These are phyloP conservation scores for Protonibea diacanthus DNA, from an alignment of 2,797 vertebrate genomes.

Conservation along the genomic window DNA sequence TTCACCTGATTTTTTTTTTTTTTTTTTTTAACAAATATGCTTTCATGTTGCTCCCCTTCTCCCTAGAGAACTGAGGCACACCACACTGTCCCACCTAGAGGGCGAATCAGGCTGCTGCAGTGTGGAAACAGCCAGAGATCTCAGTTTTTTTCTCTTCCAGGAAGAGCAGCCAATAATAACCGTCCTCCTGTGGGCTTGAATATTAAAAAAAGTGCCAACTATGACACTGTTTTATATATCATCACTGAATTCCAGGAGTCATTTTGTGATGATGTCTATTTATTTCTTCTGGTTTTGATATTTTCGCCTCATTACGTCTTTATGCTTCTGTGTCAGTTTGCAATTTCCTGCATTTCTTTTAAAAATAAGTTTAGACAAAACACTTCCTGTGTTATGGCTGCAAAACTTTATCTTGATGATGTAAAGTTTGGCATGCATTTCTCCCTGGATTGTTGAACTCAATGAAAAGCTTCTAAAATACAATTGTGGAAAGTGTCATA, in stretches of 20 bases:
- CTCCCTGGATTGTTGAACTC: neutral
- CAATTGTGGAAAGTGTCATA: too few species aligned
- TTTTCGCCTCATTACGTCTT: neutral
- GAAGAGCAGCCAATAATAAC: conserved; percentile 39
- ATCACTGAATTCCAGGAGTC: conserved; percentile 24
- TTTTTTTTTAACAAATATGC: neutral
- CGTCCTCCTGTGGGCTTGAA: conserved; percentile 7
- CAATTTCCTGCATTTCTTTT: neutral
- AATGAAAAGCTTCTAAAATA: too few species aligned
- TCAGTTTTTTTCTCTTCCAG: conserved; percentile 21
- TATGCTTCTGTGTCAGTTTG: neutral
- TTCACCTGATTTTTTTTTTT: neutral
- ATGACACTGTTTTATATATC: conserved; percentile 32
- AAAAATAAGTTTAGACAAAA: conserved; percentile 1
- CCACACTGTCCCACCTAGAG: conserved; percentile 24
- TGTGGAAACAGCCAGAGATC: conserved; percentile 20
- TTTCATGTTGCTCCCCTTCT: neutral
- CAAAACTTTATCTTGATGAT: neutral
- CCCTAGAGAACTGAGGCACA: neutral
- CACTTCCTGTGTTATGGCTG: conserved; percentile 12
- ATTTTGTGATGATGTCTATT: conserved; percentile 34
- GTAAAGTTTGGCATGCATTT: neutral
- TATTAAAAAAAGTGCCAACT: conserved; percentile 14
- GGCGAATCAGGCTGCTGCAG: conserved; percentile 10
- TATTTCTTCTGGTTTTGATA: conserved; percentile 2